Base-by-base conservation (phyloP, 2,797 vertebrate genomes). In the Psittacula derbiana region DNA sequence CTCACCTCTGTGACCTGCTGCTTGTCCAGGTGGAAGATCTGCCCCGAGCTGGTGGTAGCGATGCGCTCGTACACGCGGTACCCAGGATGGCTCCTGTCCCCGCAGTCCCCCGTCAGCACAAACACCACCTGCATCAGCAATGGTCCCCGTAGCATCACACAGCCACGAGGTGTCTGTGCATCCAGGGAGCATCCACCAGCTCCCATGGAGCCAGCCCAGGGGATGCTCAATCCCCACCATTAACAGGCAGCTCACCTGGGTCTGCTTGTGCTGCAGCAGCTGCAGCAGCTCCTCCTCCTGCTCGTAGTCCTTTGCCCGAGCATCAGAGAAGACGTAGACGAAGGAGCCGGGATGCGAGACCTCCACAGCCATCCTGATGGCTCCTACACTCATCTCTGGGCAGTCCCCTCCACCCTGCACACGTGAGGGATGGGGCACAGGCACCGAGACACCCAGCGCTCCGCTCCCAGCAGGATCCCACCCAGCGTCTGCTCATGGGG, bases 11-110 rank as follows among this genome's bases (percentile, higher is more conserved):
- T 98, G 97, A 99, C 99, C 95, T 99, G 99, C 97, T 99, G 99
- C 97, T 99, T 99, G 98, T 99, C 99, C 98, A 99, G 96, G 97
- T 99, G 99, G 97, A 99, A 99, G 94, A 99, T 99, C 93, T 99
- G 99, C 67, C 99, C 99, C 0, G 99, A 99, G 94, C 99, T 99
- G 87, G 98, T 98, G 92, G 99, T 98, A 0, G 99, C 99, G 0
- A 99, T 99, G 97, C 99, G 99, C 97, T 99, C 99, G 0, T 99
- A 99, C 3, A 97, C 99, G 33, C 98, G 98, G 97, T 99, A 99
- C 69, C 99, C 99, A 0, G 99, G 99, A 86, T 99, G 99, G 57
- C 98, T 98, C 71, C 99, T 98, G 97, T 99, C 99, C 10, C 99
- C 99, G 7, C 99, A 99, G 97, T 99, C 99, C 46, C 99, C 99